These are phyloP conservation scores for Drosophila chauvacae DNA, from an alignment of 1,140 invertebrate species.

Conservation along the genomic window DNA sequence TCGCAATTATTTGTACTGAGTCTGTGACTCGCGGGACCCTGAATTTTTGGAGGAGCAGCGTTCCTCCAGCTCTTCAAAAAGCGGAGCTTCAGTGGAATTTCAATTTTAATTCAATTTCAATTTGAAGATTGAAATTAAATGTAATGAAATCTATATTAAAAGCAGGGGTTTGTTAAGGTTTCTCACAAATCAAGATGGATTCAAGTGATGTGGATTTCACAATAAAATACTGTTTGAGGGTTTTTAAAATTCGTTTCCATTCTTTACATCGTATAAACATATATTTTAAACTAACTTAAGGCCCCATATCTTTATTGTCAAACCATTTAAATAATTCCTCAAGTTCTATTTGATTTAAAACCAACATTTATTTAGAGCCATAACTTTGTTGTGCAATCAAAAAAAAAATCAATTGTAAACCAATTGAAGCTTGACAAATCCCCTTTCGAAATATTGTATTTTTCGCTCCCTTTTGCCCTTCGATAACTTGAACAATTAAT, in stretches of 20 bases:
- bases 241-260: neutral
- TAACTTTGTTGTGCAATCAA: neutral
- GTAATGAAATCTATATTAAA: constrained; percentile 1
- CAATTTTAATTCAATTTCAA: constrained; percentile 7
- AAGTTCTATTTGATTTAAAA: neutral
- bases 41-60: too few relatives aligned
- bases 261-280: neutral
- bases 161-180: too few relatives aligned
- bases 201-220: too few relatives aligned
- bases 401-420: neutral
- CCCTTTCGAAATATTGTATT: constrained; percentile 3
- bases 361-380: neutral
- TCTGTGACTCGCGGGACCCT: neutral
- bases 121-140: constrained; percentile 9
- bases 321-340: neutral
- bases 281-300: neutral
- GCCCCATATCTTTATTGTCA: neutral
- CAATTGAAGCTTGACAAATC: constrained; percentile 32
- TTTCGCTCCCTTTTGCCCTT: constrained; percentile 2
- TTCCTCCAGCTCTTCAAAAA: neutral
- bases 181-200: neutral
- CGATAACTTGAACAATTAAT: constrained; percentile 34
- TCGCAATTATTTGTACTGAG: constrained; percentile 33
- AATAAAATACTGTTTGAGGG: neutral
- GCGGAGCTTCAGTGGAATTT: neutral